Evolutionary conservation across 2,888 invertebrate genomes (phyloP).

Genomic region (Lordiphosa fenestrarum): DNA sequence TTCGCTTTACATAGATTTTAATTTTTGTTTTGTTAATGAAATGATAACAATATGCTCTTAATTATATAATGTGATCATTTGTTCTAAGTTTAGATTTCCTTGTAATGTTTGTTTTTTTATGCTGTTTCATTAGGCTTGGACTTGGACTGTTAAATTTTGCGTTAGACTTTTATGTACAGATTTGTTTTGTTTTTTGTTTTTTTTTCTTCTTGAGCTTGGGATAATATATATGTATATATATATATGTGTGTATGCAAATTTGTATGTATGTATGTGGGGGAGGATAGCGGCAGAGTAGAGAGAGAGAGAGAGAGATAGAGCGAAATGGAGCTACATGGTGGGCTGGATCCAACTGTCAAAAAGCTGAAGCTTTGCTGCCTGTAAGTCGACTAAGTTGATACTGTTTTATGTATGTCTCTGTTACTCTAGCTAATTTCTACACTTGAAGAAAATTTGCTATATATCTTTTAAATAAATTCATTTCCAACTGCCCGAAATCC

Average conservation of each 20-base stretch:
- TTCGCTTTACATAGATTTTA: slow-evolving; percentile 48
- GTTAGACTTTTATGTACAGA: slow-evolving; percentile 1
- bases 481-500: neutral
- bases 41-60: slow-evolving; percentile 56
- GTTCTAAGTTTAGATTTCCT: slow-evolving; percentile 21
- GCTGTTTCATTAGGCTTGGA: slow-evolving; percentile 34
- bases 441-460: slow-evolving; percentile 66
- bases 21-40: slow-evolving; percentile 17
- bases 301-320: slow-evolving; percentile 12
- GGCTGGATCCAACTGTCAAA: slow-evolving; percentile 39
- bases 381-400: slow-evolving; percentile 10
- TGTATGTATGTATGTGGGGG: slow-evolving; percentile 1
- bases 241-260: slow-evolving; percentile 7
- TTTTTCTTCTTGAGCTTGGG: slow-evolving; percentile 7
- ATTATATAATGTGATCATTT: slow-evolving; percentile 43
- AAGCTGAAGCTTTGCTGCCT: slow-evolving; percentile 21
- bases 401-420: slow-evolving; percentile 11
- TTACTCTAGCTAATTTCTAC: slow-evolving; percentile 58
- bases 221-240: neutral
- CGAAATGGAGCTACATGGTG: slow-evolving; percentile 30
- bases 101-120: slow-evolving; percentile 19
- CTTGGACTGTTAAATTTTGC: slow-evolving; percentile 12
- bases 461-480: slow-evolving; percentile 10
- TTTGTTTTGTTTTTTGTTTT: neutral
- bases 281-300: slow-evolving; percentile 16